Evolutionary conservation across 2,113 vertebrate genomes (phyloP), one percentile per base, ranked within the genome.

Genomic region (Phylloscopus whistleri): DNA sequence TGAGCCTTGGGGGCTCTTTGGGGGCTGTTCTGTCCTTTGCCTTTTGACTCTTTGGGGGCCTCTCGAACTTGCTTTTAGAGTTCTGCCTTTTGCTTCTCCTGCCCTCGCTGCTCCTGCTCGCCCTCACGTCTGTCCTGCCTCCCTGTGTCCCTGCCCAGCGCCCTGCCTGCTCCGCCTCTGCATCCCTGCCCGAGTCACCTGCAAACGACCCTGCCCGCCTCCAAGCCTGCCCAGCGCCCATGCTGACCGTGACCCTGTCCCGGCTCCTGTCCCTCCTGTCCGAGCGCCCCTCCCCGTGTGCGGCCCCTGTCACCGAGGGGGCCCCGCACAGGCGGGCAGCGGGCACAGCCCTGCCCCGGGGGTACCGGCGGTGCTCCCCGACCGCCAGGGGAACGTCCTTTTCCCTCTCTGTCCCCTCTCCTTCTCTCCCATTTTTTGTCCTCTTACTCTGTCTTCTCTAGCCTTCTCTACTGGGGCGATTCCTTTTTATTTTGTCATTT

Each of bases 201-300:
- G 26, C 1, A 3, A 22, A 26, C 41, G 3, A 22, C 9, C 24
- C 43, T 35, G 55, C 33, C 33, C 1, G 0, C 8, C 33, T 58
- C 33, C 3, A 0, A 30, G 55, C 33, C 43, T 59, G 72, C 72
- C 24, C 33, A 17, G 6, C 6, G 6, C 31, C 4, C 4, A 35
- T 35, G 41, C 15, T 58, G 17, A 16, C 14, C 2, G 1, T 1
- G 1, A 17, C 19, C 26, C 19, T 58, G 11, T 17, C 11, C 55
- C 30, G 33, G 26, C 19, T 73, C 39, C 52, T 56, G 39, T 39
- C 14, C 13, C 39, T 63, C 19, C 27, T 63, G 28, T 8, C 39
- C 13, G 2, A 63, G 13, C 3, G 8, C 33, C 64, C 11, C 64
- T 35, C 33, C 17, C 23, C 3, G 6, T 27, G 64, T 35, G 44